These are phyloP conservation scores for Cossypha niveicapilla DNA, from an alignment of 2,797 vertebrate species.

Conservation along the genomic window DNA sequence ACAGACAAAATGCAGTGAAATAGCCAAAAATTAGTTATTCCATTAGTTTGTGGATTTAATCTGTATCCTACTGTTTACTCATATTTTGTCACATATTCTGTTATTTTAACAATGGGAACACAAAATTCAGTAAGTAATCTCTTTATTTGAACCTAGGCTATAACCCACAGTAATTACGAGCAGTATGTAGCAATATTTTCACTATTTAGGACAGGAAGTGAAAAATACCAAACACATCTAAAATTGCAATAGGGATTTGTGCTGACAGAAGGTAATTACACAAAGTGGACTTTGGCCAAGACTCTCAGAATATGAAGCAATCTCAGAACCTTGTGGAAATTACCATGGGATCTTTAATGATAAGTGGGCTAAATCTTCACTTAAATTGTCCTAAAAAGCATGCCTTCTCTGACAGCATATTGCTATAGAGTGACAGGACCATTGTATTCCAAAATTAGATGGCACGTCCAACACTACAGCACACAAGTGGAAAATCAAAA, in stretches of 20 bases:
- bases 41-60: background rate
- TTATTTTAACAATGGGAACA: background rate
- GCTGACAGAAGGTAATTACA: conserved; percentile 62
- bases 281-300: conserved; percentile 60
- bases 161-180: background rate
- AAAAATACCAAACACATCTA: conserved; percentile 39
- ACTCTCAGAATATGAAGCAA: background rate
- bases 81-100: background rate
- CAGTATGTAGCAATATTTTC: conserved; percentile 14
- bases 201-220: conserved; percentile 34
- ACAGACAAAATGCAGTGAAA: background rate
- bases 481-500: background rate
- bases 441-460: background rate
- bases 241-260: conserved; percentile 44
- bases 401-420: background rate
- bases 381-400: background rate
- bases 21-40: background rate
- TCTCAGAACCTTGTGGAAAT: conserved; percentile 40
- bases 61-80: background rate
- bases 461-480: background rate
- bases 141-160: background rate
- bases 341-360: conserved; percentile 23
- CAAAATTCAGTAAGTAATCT: background rate
- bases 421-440: background rate
- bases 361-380: background rate